Base-by-base conservation (phyloP, 2,888 invertebrate species). In the Tachystola acroxantha region DNA sequence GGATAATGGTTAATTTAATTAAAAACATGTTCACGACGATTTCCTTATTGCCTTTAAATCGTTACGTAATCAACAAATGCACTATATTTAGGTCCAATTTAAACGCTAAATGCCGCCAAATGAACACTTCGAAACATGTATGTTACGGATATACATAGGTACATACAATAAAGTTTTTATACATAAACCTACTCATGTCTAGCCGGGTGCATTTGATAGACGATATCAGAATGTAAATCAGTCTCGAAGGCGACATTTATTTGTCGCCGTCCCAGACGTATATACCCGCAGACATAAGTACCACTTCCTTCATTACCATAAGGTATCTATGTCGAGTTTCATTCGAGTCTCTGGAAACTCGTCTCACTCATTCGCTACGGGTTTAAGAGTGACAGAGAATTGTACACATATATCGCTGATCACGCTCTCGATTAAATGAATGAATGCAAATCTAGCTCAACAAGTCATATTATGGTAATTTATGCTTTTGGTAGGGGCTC, bases 231-330 rank as follows among this genome's bases (percentile, higher is more conserved):
- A 40, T 43, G 50, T 50, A 47, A 53, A 53, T 51, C 48, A 45
- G 49, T 51, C 53, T 43, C 25, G 42, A 35, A 38, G 46, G 45
- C 36, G 50, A 46, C 50, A 51, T 52, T 54, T 52, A 63, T 60
- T 55, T 55, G 57, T 55, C 60, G 53, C 43, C 46, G 48, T 45
- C 43, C 42, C 49, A 42, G 50, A 47, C 46, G 30, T 16, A n/a
- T 24, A 24, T n/a, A 34, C 34, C 36, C 40, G 40, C 48, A 44
- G 39, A 44, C 53, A 42, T 48, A 50, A 58, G 51, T 49, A 42
- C 45, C 39, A 45, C 60, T 57, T 59, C 60, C 63, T 56, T 56
- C 52, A 65, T 62, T 62, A 57, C 42, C 57, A 60, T 61, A 55
- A 39, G n/a, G 30, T 39, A 37, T 32, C 32, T 28, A 30, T 29